Base-by-base conservation (phyloP, 2,113 vertebrate genomes). In the Sander lucioperca region DNA sequence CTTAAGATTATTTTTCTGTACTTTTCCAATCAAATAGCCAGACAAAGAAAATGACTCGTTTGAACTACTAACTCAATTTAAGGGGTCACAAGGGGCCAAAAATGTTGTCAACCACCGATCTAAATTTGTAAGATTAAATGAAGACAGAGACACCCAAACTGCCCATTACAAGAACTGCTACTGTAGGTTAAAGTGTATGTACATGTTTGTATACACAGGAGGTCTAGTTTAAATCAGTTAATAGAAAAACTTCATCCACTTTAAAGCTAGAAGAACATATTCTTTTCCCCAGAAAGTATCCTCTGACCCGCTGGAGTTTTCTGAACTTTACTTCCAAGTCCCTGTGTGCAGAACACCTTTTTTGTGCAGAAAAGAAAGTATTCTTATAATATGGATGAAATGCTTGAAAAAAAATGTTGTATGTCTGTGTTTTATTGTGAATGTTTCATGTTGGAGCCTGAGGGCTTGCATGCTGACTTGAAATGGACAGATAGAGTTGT, bases 361-460 rank as follows among this genome's bases (percentile, higher is more conserved):
- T 10, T 10, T 13, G 18, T 21, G n/a, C 11, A 43, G 4, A 54
- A 13, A 54, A 47, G 7, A 12, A 23, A 14, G 23, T 13, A 21
- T 30, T 72, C 6, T 13, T 48, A 3, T 30, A 47, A 36, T 19
- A 15, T 58, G 18, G 66, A 74, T 67, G 0, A 51, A 1, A 50
- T 51, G 1, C 45, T 69, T 21, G 39, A 43, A 82, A 81, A 51
- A 13, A 33, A 45, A 74, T 68, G 53, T 19, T 33, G 18, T 36
- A 0, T 36, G n/a, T 78, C 12, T 27, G 62, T 43, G 9, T 63
- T 54, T 47, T 19, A 5, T 2, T 12, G 48, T 65, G 39, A 66
- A 39, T 62, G 36, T 54, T 77, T 57, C 0, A 63, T 58, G 73
- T 61, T n/a, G 43, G 23, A 16, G 71, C 23, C 71, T 6, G 47